phyloP scores from a whole-genome alignment of 2,888 invertebrate genomes.

The Dolichomitus sp. region DNA sequence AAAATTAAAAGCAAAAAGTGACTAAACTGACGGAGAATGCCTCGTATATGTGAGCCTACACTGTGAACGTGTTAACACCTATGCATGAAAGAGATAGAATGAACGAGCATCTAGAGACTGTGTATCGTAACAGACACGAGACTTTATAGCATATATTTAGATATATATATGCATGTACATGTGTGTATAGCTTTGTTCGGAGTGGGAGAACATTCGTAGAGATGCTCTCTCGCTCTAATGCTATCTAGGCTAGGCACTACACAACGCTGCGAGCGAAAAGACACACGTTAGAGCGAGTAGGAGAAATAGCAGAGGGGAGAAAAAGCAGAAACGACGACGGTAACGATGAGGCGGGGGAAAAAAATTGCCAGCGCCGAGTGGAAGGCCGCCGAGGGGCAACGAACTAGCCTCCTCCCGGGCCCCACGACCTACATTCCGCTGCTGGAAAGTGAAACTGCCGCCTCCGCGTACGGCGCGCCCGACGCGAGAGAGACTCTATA shows the following conservation, averaged over 20 bases:
- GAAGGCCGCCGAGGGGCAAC: constrained; percentile 89
- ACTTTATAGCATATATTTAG: not conserved
- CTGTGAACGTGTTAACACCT: constrained; percentile 18
- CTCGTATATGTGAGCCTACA: not conserved
- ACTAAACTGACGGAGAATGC: not conserved
- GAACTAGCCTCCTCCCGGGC: constrained; percentile 88
- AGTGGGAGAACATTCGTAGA: constrained; percentile 33
- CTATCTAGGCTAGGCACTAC: constrained; percentile 73
- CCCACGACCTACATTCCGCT: constrained; percentile 86
- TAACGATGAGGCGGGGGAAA: constrained; percentile 62
- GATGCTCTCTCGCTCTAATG: constrained; percentile 49
- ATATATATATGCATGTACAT: not conserved
- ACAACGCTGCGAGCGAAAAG: constrained; percentile 53
- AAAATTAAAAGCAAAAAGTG: not conserved
- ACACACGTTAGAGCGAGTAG: constrained; percentile 33
- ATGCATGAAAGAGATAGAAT: constrained; percentile 63
- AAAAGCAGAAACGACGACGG: constrained; percentile 31
- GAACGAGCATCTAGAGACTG: constrained; percentile 71
- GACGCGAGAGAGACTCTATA: constrained; percentile 61
- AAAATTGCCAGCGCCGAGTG: constrained; percentile 84
- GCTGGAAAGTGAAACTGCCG: constrained; percentile 86
- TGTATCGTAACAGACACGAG: constrained; percentile 13
- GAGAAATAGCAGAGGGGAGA: constrained; percentile 46
- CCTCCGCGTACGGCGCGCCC: constrained; percentile 77
- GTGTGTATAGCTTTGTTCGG: constrained; percentile 12